Evolutionary conservation across 1,140 invertebrate genomes (phyloP).

Genomic region (Eubasilissa regina): DNA sequence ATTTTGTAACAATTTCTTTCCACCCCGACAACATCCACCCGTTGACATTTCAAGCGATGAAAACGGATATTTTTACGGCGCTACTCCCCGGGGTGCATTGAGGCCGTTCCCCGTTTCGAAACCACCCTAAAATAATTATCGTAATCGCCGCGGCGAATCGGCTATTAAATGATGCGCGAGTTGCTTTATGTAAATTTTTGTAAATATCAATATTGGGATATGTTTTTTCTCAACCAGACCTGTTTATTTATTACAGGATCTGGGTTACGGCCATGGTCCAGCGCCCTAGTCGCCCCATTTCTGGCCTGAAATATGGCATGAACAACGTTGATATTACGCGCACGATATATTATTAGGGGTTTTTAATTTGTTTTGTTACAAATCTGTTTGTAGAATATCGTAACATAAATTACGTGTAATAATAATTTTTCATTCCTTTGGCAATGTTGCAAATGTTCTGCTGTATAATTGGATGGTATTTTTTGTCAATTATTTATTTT

Average conservation of each 20-base stretch:
- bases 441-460: too few relatives aligned
- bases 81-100: neutral
- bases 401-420: too few relatives aligned
- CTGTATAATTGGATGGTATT: too few relatives aligned
- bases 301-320: too few relatives aligned
- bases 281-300: neutral
- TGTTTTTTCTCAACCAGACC: neutral
- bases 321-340: too few relatives aligned
- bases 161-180: conserved; percentile 17
- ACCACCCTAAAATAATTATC: conserved; percentile 21
- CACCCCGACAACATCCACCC: neutral
- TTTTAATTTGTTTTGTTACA: too few relatives aligned
- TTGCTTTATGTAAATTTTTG: conserved; percentile 20
- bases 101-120: neutral
- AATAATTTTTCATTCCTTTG: too few relatives aligned
- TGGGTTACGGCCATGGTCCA: neutral
- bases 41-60: conserved; percentile 2
- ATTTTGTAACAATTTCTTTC: neutral
- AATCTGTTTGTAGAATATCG: too few relatives aligned
- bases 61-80: neutral
- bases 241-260: conserved; percentile 1
- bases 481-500: too few relatives aligned
- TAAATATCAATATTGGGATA: conserved; percentile 14
- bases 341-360: too few relatives aligned
- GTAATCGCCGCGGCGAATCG: conserved; percentile 27